These are phyloP conservation scores for Oasisia sp. DNA, from an alignment of 2,888 invertebrate genomes.

Conservation along the genomic window DNA sequence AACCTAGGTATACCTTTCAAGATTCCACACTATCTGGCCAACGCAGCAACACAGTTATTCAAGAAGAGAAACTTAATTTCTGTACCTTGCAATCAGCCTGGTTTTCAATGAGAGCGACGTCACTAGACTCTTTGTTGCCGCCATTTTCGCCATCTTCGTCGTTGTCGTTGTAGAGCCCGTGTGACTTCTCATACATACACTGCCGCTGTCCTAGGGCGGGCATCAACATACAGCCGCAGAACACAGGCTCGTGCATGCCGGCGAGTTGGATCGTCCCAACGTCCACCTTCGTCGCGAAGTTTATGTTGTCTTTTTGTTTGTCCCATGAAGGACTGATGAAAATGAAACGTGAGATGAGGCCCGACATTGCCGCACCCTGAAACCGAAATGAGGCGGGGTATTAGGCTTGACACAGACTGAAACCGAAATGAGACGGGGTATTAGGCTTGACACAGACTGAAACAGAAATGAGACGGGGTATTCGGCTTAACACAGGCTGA, in stretches of 20 bases:
- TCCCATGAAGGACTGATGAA: constrained; percentile 58
- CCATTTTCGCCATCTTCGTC: constrained; percentile 20
- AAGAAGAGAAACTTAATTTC: background rate
- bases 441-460: no score
- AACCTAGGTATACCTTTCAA: no score
- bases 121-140: no score
- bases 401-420: no score
- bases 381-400: constrained; percentile 23
- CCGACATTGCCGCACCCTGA: constrained; percentile 50
- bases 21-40: no score
- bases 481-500: no score
- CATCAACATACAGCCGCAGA: background rate
- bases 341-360: constrained; percentile 49
- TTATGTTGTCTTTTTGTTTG: background rate
- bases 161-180: background rate
- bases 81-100: background rate
- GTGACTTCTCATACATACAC: background rate
- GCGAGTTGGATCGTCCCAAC: background rate
- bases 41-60: no score
- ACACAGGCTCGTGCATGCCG: background rate
- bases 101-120: background rate
- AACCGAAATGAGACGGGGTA: no score
- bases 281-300: background rate
- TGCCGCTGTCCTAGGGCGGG: background rate
- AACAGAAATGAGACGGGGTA: no score